Percentiles rank a stretch among this genome's conserved stretches.
Conservation (phyloP, 2,113 vertebrate genomes). For the Cricetomys ansorgei region DNA sequence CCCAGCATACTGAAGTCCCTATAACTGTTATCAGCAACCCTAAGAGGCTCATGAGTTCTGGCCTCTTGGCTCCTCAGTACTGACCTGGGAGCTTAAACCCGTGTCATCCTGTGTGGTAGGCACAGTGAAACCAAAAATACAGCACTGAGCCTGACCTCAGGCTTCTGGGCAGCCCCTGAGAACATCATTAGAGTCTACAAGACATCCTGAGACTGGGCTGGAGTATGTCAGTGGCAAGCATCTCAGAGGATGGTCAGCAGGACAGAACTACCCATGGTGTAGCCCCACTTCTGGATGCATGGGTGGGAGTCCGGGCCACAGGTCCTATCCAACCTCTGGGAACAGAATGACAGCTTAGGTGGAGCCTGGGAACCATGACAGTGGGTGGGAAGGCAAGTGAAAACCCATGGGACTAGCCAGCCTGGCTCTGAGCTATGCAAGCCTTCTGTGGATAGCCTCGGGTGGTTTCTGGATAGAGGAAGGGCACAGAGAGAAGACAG, state of each 20-base stretch:
- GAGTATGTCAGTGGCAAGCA: neutral
- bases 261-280: neutral
- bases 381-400: neutral
- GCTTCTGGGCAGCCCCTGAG: neutral
- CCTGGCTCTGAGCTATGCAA: neutral
- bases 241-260: neutral
- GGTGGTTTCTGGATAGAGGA: neutral
- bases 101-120: neutral
- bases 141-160: neutral
- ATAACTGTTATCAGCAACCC: too few species aligned
- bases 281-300: neutral
- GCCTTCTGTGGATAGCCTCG: neutral
- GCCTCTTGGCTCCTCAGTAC: neutral
- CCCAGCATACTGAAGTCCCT: neutral
- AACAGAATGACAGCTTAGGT: rapidly evolving
- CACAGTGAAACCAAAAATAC: neutral
- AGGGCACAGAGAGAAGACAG: neutral
- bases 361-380: neutral
- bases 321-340: neutral
- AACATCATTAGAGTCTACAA: neutral
- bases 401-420: neutral
- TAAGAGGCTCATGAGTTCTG: rapidly evolving
- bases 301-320: neutral
- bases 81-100: neutral
- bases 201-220: neutral